phyloP scores from a whole-genome alignment of 2,888 invertebrate species.

The Drosophila paucipuncta region DNA sequence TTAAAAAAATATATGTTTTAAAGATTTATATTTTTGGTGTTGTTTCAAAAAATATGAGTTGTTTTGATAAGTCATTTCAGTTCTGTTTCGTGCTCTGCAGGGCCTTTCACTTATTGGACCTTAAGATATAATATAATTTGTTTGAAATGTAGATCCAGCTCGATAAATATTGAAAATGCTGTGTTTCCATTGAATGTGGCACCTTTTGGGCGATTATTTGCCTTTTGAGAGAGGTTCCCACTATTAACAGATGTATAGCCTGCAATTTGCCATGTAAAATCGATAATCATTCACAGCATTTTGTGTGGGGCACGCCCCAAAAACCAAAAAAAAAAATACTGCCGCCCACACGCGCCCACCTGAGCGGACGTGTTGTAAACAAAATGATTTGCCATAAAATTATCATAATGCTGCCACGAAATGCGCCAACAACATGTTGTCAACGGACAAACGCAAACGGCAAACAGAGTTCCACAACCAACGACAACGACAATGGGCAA shows the following conservation, averaged over 20 bases:
- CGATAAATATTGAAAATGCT: background rate
- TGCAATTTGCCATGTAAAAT: slow-evolving; percentile 77
- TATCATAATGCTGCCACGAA: slow-evolving; percentile 78
- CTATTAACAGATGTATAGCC: slow-evolving; percentile 42
- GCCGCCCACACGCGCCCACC: slow-evolving; percentile 45
- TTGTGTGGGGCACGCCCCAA: slow-evolving; percentile 60
- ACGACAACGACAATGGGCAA: slow-evolving; percentile 37
- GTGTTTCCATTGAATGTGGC: slow-evolving; percentile 12
- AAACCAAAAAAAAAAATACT: background rate
- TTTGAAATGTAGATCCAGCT: background rate
- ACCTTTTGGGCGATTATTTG: slow-evolving; percentile 34
- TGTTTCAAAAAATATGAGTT: background rate
- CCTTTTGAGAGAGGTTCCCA: slow-evolving; percentile 7
- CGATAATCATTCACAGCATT: slow-evolving; percentile 79
- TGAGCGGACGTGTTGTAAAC: slow-evolving; percentile 72
- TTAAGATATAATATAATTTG: background rate
- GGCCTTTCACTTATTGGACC: background rate
- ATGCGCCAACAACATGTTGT: slow-evolving; percentile 82
- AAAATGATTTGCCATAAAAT: slow-evolving; percentile 82
- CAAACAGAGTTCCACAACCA: slow-evolving; percentile 14
- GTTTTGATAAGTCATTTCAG: background rate
- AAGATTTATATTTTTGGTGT: background rate
- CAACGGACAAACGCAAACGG: slow-evolving; percentile 59
- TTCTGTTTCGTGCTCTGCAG: background rate
- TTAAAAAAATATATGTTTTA: background rate